Evolutionary conservation across 2,888 invertebrate species (phyloP).

Genomic region (Rhorus exstirpatorius): DNA sequence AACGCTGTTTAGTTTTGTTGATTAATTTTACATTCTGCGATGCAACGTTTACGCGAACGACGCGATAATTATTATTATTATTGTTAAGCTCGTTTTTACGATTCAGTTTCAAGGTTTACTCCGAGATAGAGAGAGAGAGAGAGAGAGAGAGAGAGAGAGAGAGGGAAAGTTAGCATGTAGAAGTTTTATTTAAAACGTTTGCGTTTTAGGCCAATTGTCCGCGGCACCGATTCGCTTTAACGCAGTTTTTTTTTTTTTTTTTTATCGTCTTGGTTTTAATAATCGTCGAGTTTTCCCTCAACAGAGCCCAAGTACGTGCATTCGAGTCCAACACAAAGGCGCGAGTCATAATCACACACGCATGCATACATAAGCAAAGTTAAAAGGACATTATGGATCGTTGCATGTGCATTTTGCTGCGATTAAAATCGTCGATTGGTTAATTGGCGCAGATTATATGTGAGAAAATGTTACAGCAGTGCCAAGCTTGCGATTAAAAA

Average conservation of each 20-base stretch:
- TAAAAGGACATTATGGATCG: slow-evolving; percentile 48
- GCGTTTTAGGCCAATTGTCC: slow-evolving; percentile 35
- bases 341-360: slow-evolving; percentile 7
- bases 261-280: slow-evolving; percentile 46
- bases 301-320: slow-evolving; percentile 58
- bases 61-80: slow-evolving; percentile 20
- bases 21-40: slow-evolving; percentile 1
- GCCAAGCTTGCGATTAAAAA: background rate
- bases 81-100: slow-evolving; percentile 28
- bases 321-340: slow-evolving; percentile 52
- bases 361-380: slow-evolving; percentile 15
- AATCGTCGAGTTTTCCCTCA: slow-evolving; percentile 48
- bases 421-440: slow-evolving; percentile 49
- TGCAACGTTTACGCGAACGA: slow-evolving; percentile 38
- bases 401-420: slow-evolving; percentile 57
- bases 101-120: slow-evolving; percentile 41
- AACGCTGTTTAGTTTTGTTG: slow-evolving; percentile 2
- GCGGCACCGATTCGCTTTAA: slow-evolving; percentile 23
- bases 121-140: background rate
- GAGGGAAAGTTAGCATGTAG: background rate
- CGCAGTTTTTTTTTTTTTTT: slow-evolving; percentile 13
- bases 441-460: slow-evolving; percentile 54
- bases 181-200: slow-evolving; percentile 1
- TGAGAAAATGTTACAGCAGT: slow-evolving; percentile 34
- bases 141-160: too few relatives aligned